phyloP scores from a whole-genome alignment of 2,888 invertebrate genomes.

The Euplagia quadripunctaria region DNA sequence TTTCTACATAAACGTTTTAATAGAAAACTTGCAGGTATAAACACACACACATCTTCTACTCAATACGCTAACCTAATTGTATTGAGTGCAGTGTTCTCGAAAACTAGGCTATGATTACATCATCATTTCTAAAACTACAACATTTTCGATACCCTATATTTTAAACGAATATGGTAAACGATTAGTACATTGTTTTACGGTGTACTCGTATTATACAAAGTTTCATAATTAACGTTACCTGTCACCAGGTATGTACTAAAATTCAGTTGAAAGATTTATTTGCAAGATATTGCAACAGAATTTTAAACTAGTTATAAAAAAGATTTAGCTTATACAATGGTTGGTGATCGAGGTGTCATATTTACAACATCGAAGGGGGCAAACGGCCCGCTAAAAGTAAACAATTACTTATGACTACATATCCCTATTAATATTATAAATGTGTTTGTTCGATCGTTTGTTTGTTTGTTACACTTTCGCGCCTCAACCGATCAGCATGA shows the following conservation, averaged over 20 bases:
- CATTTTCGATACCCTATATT: conserved; percentile 27
- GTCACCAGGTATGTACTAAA: not conserved
- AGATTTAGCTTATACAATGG: too few species aligned
- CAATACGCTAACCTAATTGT: conserved; percentile 32
- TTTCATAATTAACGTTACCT: not conserved
- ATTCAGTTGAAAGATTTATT: not conserved
- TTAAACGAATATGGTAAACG: not conserved
- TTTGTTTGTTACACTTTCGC: too few species aligned
- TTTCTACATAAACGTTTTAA: not conserved
- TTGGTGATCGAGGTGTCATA: too few species aligned
- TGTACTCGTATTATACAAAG: not conserved
- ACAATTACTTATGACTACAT: too few species aligned
- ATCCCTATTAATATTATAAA: too few species aligned
- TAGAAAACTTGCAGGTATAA: not conserved
- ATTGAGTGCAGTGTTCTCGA: conserved; percentile 36
- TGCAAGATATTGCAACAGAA: not conserved
- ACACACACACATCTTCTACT: conserved; percentile 16
- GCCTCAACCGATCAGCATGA: too few species aligned
- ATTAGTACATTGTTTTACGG: not conserved
- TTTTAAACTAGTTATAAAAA: not conserved
- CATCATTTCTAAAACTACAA: conserved; percentile 42
- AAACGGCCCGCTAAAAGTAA: too few species aligned
- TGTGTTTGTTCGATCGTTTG: too few species aligned
- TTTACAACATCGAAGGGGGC: too few species aligned
- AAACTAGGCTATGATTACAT: conserved; percentile 44